Base-by-base conservation (phyloP, 2,888 invertebrate species). In the Nomada hirtipes region DNA sequence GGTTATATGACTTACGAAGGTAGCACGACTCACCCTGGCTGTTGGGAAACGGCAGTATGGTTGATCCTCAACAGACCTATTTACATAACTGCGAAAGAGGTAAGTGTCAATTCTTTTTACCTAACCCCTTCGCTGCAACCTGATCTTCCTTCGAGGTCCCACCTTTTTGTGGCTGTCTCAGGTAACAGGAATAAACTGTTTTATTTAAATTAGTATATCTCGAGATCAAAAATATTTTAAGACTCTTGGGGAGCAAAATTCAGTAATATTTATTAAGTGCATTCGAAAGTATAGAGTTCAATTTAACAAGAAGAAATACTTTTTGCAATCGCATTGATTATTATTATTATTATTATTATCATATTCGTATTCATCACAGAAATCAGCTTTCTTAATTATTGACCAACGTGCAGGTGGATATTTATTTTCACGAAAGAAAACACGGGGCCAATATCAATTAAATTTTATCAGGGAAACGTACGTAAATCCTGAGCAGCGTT, bases 31-130 rank as follows among this genome's bases (percentile, higher is more conserved):
- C 98, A 98, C 94, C 99, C 99, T 11, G 98, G 99, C 68, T 99
- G 99, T 94, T 98, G 99, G 97, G 99, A 99, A 94, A 99, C 99
- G n/a, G 98, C 99, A 55, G 98, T 99, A 79, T 99, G 99, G 99
- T 97, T 99, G 92, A 98, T 99, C 91, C 96, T 98, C 94, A 99
- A 99, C 95, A 98, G 98, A 94, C 99, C 99, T 84, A 98, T 99
- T 93, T 99, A 98, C 95, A 98, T 99, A 93, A 98, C 98, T 88
- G 97, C 97, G 92, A 97, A 98, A 94, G 98, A 99, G 97, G 99
- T 99, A 94, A 94, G 95, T 82, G 71, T 60, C 59, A 44, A 67
- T 57, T 36, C 29, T 57, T 52, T 64, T 60, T 53, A 60, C 47
- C 44, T 23, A 13, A 18, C 20, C 47, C 4, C 15, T 55, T 29